These are phyloP conservation scores for Peromyscus leucopus DNA, from an alignment of 2,113 vertebrate species.

Conservation along the genomic window DNA sequence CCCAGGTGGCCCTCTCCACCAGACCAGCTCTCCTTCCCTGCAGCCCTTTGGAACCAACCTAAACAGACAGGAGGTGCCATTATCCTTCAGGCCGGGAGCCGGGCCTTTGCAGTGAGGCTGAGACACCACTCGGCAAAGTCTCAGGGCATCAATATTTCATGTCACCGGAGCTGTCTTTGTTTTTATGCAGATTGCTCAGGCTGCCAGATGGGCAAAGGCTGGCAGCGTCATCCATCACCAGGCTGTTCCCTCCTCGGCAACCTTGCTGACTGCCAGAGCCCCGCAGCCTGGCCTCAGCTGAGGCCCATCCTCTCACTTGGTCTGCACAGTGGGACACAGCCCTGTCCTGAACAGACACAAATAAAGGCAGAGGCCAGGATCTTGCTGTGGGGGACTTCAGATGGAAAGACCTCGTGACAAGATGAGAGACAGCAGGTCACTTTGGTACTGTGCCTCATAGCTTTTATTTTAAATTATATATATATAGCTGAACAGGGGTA, in stretches of 20 bases:
- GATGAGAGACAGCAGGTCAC: background rate
- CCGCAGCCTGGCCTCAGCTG: conserved; percentile 21
- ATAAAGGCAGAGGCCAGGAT: conserved; percentile 27
- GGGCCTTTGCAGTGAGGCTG: background rate
- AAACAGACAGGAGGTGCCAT: conserved; percentile 48
- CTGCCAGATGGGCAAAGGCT: conserved; percentile 79
- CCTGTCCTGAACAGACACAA: background rate
- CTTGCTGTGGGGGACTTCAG: background rate
- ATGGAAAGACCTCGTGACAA: background rate
- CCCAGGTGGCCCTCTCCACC: background rate
- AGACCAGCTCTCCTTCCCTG: background rate
- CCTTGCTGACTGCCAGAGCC: conserved; percentile 33
- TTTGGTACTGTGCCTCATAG: background rate
- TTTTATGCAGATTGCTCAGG: conserved; percentile 75
- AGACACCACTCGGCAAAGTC: conserved; percentile 61
- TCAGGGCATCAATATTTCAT: conserved; percentile 83
- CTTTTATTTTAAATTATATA: background rate
- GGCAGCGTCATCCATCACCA: conserved; percentile 63
- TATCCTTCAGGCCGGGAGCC: background rate
- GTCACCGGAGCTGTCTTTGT: conserved; percentile 78
- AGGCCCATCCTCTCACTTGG: background rate
- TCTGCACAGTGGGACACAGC: background rate
- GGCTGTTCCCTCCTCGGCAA: conserved; percentile 57
- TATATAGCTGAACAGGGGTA: too few species aligned
- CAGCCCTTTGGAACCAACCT: conserved; percentile 14